A percentile compares a stretch with the other conserved stretches of the same genome.
Evolutionary conservation across 2,888 invertebrate species (phyloP).

Genomic region (Ceriagrion tenellum): DNA sequence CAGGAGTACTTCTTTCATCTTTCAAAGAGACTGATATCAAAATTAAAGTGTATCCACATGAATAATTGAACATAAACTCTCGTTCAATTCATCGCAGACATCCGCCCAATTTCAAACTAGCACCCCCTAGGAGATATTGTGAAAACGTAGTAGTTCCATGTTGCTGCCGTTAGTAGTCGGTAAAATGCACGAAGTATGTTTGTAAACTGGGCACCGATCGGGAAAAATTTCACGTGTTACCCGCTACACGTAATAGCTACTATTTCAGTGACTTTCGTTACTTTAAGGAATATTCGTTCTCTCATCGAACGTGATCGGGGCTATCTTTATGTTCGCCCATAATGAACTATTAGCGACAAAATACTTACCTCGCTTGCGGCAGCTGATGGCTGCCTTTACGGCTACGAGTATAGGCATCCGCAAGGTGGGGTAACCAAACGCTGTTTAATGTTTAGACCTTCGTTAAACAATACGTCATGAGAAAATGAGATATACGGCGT

Average conservation of each 20-base stretch:
- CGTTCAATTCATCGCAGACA: neutral
- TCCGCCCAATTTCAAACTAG: constrained; percentile 63
- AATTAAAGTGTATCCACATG: constrained; percentile 23
- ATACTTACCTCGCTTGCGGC: constrained; percentile 76
- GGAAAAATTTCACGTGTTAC: constrained; percentile 76
- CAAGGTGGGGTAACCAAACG: constrained; percentile 71
- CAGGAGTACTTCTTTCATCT: constrained; percentile 84
- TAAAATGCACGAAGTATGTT: constrained; percentile 76
- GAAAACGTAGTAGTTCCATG: constrained; percentile 60
- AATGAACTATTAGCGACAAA: constrained; percentile 73
- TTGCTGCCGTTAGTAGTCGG: constrained; percentile 66
- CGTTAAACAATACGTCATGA: constrained; percentile 62
- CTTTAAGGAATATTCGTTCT: constrained; percentile 57
- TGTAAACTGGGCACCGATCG: constrained; percentile 79
- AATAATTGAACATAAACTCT: neutral
- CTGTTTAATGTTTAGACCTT: constrained; percentile 60
- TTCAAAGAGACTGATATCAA: constrained; percentile 70
- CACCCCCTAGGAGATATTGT: constrained; percentile 54
- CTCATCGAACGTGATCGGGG: constrained; percentile 20
- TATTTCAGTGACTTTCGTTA: constrained; percentile 62
- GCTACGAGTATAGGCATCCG: constrained; percentile 73
- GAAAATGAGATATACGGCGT: constrained; percentile 62
- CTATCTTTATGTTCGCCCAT: constrained; percentile 54
- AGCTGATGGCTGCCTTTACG: constrained; percentile 76
- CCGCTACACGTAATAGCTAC: constrained; percentile 60